phyloP scores from a whole-genome alignment of 1,140 invertebrate species.

The Conus betulinus region DNA sequence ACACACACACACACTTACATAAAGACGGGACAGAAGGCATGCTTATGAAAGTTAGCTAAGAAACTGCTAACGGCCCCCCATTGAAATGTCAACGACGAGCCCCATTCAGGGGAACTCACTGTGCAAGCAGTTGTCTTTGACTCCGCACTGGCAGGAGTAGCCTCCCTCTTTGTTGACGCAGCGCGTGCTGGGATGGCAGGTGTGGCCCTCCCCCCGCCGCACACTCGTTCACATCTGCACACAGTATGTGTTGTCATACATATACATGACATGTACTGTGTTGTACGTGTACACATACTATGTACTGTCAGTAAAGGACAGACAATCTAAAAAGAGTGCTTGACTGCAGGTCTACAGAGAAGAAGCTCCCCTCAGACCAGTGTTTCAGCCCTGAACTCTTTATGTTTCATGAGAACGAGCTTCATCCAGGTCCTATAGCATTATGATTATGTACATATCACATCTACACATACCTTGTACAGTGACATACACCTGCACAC shows the following conservation, averaged over 20 bases:
- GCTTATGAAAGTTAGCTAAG: neutral
- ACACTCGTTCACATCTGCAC: slow-evolving; percentile 91
- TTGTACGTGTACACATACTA: neutral
- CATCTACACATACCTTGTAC: no score
- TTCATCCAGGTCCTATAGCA: no score
- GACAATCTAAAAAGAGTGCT: neutral
- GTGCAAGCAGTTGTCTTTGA: slow-evolving; percentile 42
- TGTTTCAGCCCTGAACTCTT: no score
- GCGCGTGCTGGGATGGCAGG: slow-evolving; percentile 64
- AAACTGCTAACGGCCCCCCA: no score
- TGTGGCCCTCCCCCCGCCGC: slow-evolving; percentile 82
- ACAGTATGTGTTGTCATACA: neutral
- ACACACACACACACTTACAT: no score
- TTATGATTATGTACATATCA: no score
- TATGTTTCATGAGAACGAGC: no score
- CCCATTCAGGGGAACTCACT: slow-evolving; percentile 29
- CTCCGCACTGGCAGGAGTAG: slow-evolving; percentile 64
- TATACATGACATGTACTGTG: neutral
- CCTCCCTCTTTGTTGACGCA: slow-evolving; percentile 68
- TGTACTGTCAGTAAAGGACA: neutral
- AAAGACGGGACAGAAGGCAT: neutral
- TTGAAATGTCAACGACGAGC: no score
- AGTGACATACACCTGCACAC: no score
- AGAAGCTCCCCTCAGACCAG: no score
- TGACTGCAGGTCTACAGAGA: neutral